Percentiles rank a stretch among this genome's conserved stretches.
These are phyloP conservation scores for Lumbricus terrestris DNA, from an alignment of 2,888 invertebrate genomes.

Conservation along the genomic window DNA sequence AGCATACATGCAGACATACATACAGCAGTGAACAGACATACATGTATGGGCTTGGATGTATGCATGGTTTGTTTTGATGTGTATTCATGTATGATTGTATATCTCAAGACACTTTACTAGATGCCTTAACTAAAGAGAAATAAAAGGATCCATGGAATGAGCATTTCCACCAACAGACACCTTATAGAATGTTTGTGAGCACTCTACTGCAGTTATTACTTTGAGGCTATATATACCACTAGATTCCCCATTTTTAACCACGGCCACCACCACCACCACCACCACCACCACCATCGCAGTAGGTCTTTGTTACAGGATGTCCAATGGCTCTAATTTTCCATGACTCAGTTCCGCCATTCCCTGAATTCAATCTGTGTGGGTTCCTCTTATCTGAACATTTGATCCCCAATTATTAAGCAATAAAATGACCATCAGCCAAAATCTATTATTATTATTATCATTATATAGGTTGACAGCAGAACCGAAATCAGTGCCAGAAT, in stretches of 20 bases:
- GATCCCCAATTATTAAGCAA: neutral
- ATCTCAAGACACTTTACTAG: neutral
- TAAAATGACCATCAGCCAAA: neutral
- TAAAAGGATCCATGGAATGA: neutral
- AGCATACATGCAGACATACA: neutral
- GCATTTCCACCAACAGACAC: too few species aligned
- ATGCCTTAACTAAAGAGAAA: neutral
- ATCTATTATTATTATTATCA: too few species aligned
- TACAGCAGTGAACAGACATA: too few species aligned
- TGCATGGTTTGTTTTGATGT: neutral
- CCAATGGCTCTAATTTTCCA: neutral
- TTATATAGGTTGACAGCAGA: too few species aligned
- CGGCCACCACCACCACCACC: too few species aligned
- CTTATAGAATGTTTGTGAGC: too few species aligned
- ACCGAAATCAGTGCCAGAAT: neutral
- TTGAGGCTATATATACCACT: too few species aligned
- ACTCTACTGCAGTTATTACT: too few species aligned
- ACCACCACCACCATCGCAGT: too few species aligned
- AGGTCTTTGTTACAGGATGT: neutral
- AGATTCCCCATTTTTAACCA: too few species aligned
- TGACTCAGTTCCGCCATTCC: neutral
- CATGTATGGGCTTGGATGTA: slow-evolving; percentile 20
- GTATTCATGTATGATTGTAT: neutral
- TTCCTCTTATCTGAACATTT: neutral
- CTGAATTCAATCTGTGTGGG: neutral